phyloP scores from a whole-genome alignment of 2,888 invertebrate species.

The Melieria omissa region DNA sequence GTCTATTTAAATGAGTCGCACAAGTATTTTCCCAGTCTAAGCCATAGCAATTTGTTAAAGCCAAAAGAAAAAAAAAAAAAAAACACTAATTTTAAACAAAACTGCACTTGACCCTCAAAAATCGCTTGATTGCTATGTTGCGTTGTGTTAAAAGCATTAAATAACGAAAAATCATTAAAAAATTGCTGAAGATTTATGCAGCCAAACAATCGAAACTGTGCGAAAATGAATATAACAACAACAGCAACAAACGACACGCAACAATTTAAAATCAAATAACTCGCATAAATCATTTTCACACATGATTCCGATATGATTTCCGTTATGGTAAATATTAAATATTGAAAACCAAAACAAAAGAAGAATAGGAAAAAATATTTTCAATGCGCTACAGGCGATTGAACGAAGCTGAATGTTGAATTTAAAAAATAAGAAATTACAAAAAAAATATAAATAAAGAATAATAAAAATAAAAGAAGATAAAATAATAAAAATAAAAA shows the following conservation, averaged over 20 bases:
- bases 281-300: conserved; percentile 15
- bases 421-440: not conserved
- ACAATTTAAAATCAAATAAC: not conserved
- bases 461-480: conserved; percentile 17
- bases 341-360: not conserved
- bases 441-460: not conserved
- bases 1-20: too few species aligned
- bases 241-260: not conserved
- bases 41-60: too few species aligned
- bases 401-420: not conserved
- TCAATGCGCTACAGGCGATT: not conserved
- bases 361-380: not conserved
- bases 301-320: conserved; percentile 3
- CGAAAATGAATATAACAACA: not conserved
- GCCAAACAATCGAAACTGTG: not conserved
- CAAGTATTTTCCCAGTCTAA: too few species aligned
- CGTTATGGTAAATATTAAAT: conserved; percentile 11
- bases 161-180: too few species aligned
- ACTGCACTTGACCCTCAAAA: conserved; percentile 48
- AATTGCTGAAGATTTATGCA: not conserved
- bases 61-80: too few species aligned
- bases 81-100: not conserved
- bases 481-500: conserved; percentile 11
- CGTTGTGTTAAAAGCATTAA: conserved; percentile 3
- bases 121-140: conserved; percentile 1